Conservation (phyloP, 2,888 invertebrate genomes). For the Adineta ricciae region DNA sequence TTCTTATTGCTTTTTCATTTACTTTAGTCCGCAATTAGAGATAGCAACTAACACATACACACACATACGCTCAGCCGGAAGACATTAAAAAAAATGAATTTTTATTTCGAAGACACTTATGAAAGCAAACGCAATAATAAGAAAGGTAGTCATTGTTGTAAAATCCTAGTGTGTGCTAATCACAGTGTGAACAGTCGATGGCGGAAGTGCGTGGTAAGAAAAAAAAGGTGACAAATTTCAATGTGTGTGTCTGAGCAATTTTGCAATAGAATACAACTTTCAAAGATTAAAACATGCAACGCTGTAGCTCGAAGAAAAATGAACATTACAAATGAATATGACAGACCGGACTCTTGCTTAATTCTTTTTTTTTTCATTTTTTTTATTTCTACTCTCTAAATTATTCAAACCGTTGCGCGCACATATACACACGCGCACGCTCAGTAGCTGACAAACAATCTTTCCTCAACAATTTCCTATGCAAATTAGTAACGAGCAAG, state of each 20-base stretch:
- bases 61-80: neutral
- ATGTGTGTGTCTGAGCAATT: constrained; percentile 6
- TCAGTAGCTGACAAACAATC: neutral
- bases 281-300: constrained; percentile 5
- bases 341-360: constrained; percentile 5
- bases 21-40: neutral
- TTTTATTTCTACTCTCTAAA: constrained; percentile 3
- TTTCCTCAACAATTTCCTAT: neutral
- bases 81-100: constrained; percentile 15
- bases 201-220: constrained; percentile 9
- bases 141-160: constrained; percentile 9
- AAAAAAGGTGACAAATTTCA: neutral
- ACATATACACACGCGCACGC: neutral
- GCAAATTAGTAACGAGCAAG: neutral
- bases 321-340: constrained; percentile 7
- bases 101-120: constrained; percentile 4
- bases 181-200: constrained; percentile 4
- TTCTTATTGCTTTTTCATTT: neutral
- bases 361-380: constrained; percentile 12
- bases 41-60: neutral
- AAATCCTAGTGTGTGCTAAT: constrained; percentile 15
- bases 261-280: constrained; percentile 5
- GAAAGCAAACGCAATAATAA: neutral
- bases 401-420: neutral
- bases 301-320: neutral